These are phyloP conservation scores for Dasyprocta punctata DNA, from an alignment of 2,113 vertebrate species.

Conservation along the genomic window DNA sequence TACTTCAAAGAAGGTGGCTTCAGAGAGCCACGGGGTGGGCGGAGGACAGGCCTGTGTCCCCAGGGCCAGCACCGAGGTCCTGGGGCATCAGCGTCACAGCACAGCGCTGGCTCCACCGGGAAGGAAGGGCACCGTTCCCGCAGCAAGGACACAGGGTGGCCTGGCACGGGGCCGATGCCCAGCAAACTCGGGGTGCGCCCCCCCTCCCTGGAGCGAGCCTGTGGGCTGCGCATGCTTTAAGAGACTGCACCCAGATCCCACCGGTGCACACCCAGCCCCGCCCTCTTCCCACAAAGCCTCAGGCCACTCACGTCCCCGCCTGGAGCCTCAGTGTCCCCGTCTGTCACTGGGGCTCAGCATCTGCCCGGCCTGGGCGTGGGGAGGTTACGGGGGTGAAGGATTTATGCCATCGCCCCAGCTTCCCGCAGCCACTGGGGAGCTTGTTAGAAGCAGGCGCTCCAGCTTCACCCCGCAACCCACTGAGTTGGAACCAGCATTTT, in stretches of 20 bases:
- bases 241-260: rapidly evolving
- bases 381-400: neutral
- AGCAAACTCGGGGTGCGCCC: rapidly evolving
- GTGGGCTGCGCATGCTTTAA: rapidly evolving
- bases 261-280: neutral
- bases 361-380: neutral
- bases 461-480: neutral
- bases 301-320: neutral
- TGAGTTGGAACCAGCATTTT: neutral
- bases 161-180: neutral
- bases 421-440: neutral
- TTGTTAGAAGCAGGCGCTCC: neutral
- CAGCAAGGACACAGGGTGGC: rapidly evolving
- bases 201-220: neutral
- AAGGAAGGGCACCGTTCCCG: neutral
- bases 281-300: neutral
- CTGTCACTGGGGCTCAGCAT: neutral
- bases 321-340: neutral
- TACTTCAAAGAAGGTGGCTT: neutral
- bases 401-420: neutral
- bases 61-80: rapidly evolving
- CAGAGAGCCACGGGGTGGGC: rapidly evolving
- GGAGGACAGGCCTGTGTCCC: rapidly evolving
- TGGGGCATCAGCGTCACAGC: neutral
- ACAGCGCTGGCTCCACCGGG: rapidly evolving